phyloP scores from a whole-genome alignment of 2,888 invertebrate genomes.

The Nomada flava region DNA sequence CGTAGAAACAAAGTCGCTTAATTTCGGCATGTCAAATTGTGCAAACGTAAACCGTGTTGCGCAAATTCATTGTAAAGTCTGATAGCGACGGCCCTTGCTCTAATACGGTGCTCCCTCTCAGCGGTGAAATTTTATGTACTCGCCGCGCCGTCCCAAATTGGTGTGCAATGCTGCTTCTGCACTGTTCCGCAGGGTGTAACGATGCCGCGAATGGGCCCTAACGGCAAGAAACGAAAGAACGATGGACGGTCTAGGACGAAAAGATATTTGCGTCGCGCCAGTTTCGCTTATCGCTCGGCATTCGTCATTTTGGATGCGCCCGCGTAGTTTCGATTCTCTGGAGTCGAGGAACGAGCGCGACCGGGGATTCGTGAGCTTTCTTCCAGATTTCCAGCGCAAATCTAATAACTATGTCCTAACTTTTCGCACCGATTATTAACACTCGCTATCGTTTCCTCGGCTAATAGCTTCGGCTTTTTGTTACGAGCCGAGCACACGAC shows the following conservation, averaged over 20 bases:
- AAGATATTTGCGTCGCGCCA: no score
- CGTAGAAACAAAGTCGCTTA: conserved; percentile 30
- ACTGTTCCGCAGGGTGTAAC: neutral
- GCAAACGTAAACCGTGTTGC: conserved; percentile 46
- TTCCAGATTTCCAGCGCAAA: conserved; percentile 4
- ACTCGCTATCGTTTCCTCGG: neutral
- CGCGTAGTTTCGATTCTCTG: neutral
- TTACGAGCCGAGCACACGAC: neutral
- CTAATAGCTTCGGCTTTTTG: neutral
- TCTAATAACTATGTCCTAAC: conserved; percentile 1
- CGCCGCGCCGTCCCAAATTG: conserved; percentile 46
- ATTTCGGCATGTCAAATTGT: conserved; percentile 47
- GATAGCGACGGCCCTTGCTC: conserved; percentile 50
- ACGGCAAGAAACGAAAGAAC: neutral
- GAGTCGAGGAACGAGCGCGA: conserved; percentile 32
- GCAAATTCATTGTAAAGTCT: conserved; percentile 60
- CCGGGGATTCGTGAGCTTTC: conserved; percentile 28
- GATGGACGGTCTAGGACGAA: no score
- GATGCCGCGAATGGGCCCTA: no score
- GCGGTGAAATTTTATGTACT: conserved; percentile 56
- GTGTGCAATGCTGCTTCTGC: conserved; percentile 31
- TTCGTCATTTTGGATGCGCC: neutral
- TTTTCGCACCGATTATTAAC: conserved; percentile 25
- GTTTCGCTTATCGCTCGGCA: no score
- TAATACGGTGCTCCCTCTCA: conserved; percentile 43